A percentile compares a stretch with the other conserved stretches of the same genome.
phyloP scores from a whole-genome alignment of 1,140 invertebrate genomes.

The Protaetia brevitarsis region DNA sequence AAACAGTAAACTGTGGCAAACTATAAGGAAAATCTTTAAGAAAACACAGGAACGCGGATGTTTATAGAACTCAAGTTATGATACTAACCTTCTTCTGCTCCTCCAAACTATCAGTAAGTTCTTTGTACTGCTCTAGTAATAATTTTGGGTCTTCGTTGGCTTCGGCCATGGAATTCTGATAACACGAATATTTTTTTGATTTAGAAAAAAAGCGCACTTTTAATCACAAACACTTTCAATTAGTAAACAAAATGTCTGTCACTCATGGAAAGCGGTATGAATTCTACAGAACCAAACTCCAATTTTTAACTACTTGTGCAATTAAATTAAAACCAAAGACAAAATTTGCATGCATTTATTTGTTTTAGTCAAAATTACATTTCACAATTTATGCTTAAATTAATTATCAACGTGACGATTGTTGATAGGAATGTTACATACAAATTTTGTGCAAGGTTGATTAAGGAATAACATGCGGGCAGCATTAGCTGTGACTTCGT shows the following conservation, averaged over 20 bases:
- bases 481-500: background rate
- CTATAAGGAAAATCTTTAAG: background rate
- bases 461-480: background rate
- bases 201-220: conserved; percentile 25
- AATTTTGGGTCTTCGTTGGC: conserved; percentile 28
- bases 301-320: background rate
- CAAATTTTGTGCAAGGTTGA: conserved; percentile 24
- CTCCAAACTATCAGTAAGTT: conserved; percentile 40
- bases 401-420: conserved; percentile 29
- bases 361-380: conserved; percentile 13
- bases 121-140: conserved; percentile 42
- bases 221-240: background rate
- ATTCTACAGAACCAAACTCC: background rate
- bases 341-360: conserved; percentile 42
- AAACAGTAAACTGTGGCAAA: background rate
- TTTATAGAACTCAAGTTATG: background rate
- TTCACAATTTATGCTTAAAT: background rate
- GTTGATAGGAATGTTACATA: conserved; percentile 22
- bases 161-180: conserved; percentile 36
- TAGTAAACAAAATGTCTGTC: conserved; percentile 22
- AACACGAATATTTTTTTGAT: conserved; percentile 30
- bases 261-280: conserved; percentile 4
- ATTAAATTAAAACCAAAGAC: conserved; percentile 34
- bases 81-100: conserved; percentile 42
- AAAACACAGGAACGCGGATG: background rate